Evolutionary conservation across 1,140 invertebrate species (phyloP).

Genomic region (Zaprionus nigranus): DNA sequence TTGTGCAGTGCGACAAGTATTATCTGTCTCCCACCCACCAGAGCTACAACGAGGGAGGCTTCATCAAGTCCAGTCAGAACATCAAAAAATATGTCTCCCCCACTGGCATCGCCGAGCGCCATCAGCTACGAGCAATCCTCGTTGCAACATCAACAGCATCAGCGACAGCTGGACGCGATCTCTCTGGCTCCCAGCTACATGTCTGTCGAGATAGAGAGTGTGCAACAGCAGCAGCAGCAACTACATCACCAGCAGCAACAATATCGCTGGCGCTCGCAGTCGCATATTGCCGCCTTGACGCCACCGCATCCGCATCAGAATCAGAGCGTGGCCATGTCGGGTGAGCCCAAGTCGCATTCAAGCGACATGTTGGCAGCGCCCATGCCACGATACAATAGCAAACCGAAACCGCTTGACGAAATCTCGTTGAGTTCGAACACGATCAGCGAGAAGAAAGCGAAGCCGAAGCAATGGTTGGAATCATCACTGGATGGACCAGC

Average conservation of each 20-base stretch:
- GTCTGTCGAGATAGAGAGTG: constrained; percentile 68
- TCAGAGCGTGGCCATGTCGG: constrained; percentile 50
- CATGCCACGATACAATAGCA: constrained; percentile 48
- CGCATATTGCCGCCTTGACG: constrained; percentile 69
- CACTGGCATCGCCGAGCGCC: constrained; percentile 65
- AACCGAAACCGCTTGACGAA: constrained; percentile 62
- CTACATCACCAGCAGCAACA: constrained; percentile 52
- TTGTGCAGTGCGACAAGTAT: constrained; percentile 81
- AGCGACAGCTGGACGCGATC: constrained; percentile 72
- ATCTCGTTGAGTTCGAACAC: constrained; percentile 74
- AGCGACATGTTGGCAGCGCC: constrained; percentile 77
- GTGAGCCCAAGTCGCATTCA: constrained; percentile 65
- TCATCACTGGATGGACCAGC: constrained; percentile 85
- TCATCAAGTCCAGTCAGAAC: constrained; percentile 81
- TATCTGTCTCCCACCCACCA: constrained; percentile 81
- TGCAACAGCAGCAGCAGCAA: constrained; percentile 50
- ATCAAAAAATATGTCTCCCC: constrained; percentile 80
- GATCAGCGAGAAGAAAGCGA: constrained; percentile 74
- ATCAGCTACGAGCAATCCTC: constrained; percentile 62
- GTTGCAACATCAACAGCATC: constrained; percentile 56
- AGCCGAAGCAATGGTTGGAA: constrained; percentile 85
- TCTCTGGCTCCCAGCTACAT: constrained; percentile 77
- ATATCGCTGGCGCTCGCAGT: constrained; percentile 76
- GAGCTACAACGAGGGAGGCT: constrained; percentile 76
- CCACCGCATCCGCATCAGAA: constrained; percentile 54